Base-by-base conservation (phyloP, 2,797 vertebrate species). In the Sebastes minor region DNA sequence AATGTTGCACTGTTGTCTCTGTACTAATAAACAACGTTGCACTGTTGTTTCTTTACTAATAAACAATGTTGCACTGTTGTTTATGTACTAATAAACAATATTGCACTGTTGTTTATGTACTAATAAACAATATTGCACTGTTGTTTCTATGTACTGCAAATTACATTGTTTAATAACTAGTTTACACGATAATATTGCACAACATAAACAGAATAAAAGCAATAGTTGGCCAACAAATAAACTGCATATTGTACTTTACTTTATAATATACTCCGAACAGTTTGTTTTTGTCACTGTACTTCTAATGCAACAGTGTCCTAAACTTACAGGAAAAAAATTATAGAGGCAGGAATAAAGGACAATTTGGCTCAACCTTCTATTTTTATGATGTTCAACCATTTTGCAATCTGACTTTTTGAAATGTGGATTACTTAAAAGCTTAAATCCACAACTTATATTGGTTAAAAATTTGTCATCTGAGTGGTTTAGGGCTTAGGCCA, bases 81-180 rank as follows among this genome's bases (percentile, higher is more conserved):
- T 4, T 33, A 0, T 33, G 0, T 33, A 1, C 1, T 33, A 4
- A 33, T 4, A 33, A 4, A 33, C 33, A 33, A 11, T 0, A 1
- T 11, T 33, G 32, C 1, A 33, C 32, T 32, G 32, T 30, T 28
- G 28, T 30, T 30, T 30, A 0, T 30, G 7, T 30, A 9, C 1
- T 33, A 33, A 35, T 30, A 30, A 35, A 30, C 28, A 30, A 30
- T 2, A 0, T 35, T 13, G 12, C 2, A 35, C 11, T 0, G 12
- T 38, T 38, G 35, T 38, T 38, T 38, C 35, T 13, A 0, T 13
- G 12, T 38, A 38, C 35, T 5, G 35, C 35, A 38, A 38, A 38
- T 38, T 13, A 13, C 0, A 38, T 38, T 38, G 35, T 55, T 72
- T 59, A 60, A 56, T 42, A 35, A 59, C 10, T 18, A 59, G 13